phyloP scores from a whole-genome alignment of 2,888 invertebrate genomes.

The Ligdia adustata region DNA sequence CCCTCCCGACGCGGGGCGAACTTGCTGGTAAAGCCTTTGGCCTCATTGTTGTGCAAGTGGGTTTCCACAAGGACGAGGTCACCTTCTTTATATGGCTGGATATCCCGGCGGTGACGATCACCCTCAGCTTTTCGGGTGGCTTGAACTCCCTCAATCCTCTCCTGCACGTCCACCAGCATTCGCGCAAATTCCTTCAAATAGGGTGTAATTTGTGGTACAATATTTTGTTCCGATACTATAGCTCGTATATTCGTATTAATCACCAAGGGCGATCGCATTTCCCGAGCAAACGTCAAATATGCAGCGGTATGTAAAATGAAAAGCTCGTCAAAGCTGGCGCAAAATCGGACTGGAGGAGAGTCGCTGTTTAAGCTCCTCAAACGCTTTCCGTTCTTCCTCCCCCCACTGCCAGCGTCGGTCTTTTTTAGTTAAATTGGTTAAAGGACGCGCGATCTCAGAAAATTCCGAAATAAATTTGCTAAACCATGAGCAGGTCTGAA shows the following conservation, averaged over 20 bases:
- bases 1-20: slow-evolving; percentile 18
- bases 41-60: slow-evolving; percentile 10
- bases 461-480: slow-evolving; percentile 34
- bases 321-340: neutral
- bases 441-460: slow-evolving; percentile 34
- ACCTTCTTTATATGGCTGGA: slow-evolving; percentile 1
- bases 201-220: slow-evolving; percentile 11
- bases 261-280: slow-evolving; percentile 36
- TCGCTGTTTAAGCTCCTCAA: neutral
- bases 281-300: slow-evolving; percentile 43
- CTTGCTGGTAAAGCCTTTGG: slow-evolving; percentile 17
- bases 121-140: neutral
- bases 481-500: slow-evolving; percentile 6
- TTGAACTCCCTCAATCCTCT: neutral
- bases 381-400: neutral
- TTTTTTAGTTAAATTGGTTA: slow-evolving; percentile 36
- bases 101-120: neutral
- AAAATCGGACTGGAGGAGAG: neutral
- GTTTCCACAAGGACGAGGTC: slow-evolving; percentile 11
- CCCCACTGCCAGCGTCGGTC: neutral
- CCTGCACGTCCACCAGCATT: neutral
- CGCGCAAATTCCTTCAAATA: slow-evolving; percentile 7
- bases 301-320: neutral
- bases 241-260: neutral
- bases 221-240: slow-evolving; percentile 2